Base-by-base conservation (phyloP, 2,797 vertebrate genomes). In the Selene dorsalis region DNA sequence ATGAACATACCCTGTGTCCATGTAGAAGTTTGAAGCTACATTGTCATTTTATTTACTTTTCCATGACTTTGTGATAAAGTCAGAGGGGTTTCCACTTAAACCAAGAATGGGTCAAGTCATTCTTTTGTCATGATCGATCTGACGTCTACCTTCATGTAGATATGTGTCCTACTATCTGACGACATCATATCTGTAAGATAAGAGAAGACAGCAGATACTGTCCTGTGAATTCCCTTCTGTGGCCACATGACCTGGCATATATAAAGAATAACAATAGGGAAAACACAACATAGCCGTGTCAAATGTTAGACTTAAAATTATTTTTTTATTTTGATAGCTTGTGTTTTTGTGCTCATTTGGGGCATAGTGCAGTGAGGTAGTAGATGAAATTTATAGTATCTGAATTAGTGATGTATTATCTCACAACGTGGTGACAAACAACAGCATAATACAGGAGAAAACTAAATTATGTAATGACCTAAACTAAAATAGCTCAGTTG, bases 321-420 rank as follows among this genome's bases (percentile, higher is more conserved):
- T 71, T 60, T 73, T 80, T 77, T 53, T 28, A 69, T 80, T 86
- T 88, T 72, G 64, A 79, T 84, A 79, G 79, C 65, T 77, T 39
- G 77, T 87, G 66, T 69, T 84, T 77, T 85, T 41, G 58, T 83
- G 72, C 75, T 88, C 59, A 17, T 78, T 73, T 73, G 63, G 47
- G 76, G 69, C 71, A 58, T 76, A 57, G 79, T 90, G 57, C 60
- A 66, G 80, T 89, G 55, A 73, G 86, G 53, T 87, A 48, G 77
- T 89, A 90, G 86, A 68, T 84, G 43, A 84, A 83, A 69, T 84
- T 52, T 43, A 79, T 85, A 89, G 58, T 48, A 83, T 76, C 80
- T 83, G 64, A 80, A 85, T 88, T 83, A 79, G 77, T 84, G 68
- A 74, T 82, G 68, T 88, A 68, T 69, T 84, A 80, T 72, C 74